Percentiles rank a stretch among this genome's conserved stretches.
Evolutionary conservation across 2,888 invertebrate genomes (phyloP).

Genomic region (Leptinotarsa tumamoca): DNA sequence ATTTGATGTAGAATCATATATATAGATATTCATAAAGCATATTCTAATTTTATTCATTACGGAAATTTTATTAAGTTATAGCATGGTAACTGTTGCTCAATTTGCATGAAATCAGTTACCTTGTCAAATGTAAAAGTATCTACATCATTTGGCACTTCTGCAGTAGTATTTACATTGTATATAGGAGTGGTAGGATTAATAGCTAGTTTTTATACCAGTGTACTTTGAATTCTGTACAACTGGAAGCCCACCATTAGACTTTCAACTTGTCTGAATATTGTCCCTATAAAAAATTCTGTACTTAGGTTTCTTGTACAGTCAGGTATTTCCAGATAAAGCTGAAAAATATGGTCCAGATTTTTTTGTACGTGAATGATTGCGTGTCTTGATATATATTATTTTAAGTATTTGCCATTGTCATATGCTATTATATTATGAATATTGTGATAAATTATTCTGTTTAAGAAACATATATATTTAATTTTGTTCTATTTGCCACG

Average conservation of each 20-base stretch:
- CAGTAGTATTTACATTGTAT: not conserved
- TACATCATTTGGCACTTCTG: not conserved
- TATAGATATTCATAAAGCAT: not conserved
- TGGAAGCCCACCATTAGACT: not conserved
- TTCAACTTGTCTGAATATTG: not conserved
- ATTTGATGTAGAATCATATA: not conserved
- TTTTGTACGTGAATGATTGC: conserved; percentile 18
- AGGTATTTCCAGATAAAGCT: not conserved
- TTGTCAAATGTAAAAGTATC: too few species aligned
- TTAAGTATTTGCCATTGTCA: conserved; percentile 26
- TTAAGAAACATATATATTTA: conserved; percentile 31
- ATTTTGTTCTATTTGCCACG: conserved; percentile 23
- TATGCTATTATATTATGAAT: conserved; percentile 31
- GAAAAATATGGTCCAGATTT: conserved; percentile 19
- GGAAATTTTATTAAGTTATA: too few species aligned
- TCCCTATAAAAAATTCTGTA: not conserved
- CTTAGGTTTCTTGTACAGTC: not conserved
- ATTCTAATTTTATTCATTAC: not conserved
- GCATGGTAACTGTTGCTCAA: too few species aligned
- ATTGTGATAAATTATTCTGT: conserved; percentile 42
- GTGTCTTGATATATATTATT: conserved; percentile 20
- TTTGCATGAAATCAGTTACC: too few species aligned
- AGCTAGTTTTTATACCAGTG: not conserved
- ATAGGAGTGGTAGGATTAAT: not conserved
- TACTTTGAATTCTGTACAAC: not conserved